A percentile compares a stretch with the other conserved stretches of the same genome.
phyloP scores from a whole-genome alignment of 2,113 vertebrate genomes.

The Protomyctophum bolini region DNA sequence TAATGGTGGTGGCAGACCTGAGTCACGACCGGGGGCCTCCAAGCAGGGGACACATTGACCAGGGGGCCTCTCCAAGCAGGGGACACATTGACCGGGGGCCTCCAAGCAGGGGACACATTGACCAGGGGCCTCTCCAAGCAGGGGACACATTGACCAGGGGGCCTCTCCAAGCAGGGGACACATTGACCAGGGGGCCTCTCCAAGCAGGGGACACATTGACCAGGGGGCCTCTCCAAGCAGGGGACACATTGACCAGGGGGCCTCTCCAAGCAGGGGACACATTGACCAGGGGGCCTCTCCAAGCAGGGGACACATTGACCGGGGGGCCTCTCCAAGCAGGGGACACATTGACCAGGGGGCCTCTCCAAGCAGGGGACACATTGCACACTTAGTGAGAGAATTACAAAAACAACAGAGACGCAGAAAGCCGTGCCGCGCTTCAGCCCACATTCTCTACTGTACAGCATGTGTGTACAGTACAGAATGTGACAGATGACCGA shows the following conservation, averaged over 20 bases:
- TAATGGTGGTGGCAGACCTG: background rate
- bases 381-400: constrained; percentile 11
- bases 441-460: background rate
- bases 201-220: background rate
- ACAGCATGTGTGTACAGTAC: constrained; percentile 8
- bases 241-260: background rate
- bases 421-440: background rate
- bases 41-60: too few species aligned
- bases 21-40: constrained; percentile 12
- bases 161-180: background rate
- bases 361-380: background rate
- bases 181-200: background rate
- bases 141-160: background rate
- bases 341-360: background rate
- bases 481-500: constrained; percentile 12
- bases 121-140: background rate
- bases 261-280: background rate
- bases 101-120: background rate
- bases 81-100: background rate
- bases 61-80: constrained; percentile 1
- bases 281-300: constrained; percentile 1
- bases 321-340: constrained; percentile 1
- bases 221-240: constrained; percentile 1
- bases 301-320: too few species aligned
- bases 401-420: constrained; percentile 18